These are phyloP conservation scores for Sminthurinus aureus DNA, from an alignment of 2,888 invertebrate genomes.

Conservation along the genomic window DNA sequence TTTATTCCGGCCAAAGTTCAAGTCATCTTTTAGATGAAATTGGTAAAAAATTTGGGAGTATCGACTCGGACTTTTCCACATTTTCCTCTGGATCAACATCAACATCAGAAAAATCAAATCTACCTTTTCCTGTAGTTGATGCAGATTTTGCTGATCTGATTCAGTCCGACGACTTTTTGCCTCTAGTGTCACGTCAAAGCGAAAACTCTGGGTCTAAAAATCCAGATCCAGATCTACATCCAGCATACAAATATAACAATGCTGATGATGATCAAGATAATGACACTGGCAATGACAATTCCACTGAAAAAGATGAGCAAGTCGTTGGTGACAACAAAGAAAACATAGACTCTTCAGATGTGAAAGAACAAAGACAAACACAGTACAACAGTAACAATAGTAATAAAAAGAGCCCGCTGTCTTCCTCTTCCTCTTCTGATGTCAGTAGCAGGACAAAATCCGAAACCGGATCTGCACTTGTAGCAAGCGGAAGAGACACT, in stretches of 20 bases:
- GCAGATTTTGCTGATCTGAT: slow-evolving; percentile 27
- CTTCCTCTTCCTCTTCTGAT: background rate
- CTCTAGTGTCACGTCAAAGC: background rate
- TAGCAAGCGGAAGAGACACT: too few relatives aligned
- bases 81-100: background rate
- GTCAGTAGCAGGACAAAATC: background rate
- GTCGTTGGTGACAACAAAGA: too few relatives aligned
- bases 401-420: too few relatives aligned
- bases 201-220: background rate
- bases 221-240: too few relatives aligned
- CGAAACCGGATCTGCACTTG: too few relatives aligned
- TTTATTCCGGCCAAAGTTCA: background rate
- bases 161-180: slow-evolving; percentile 22
- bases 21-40: slow-evolving; percentile 11
- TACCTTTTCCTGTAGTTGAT: background rate
- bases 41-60: slow-evolving; percentile 21
- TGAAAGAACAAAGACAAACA: too few relatives aligned
- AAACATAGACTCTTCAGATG: background rate
- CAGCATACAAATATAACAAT: too few relatives aligned
- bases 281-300: too few relatives aligned
- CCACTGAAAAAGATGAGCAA: too few relatives aligned
- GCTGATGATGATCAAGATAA: too few relatives aligned
- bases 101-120: background rate
- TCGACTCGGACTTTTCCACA: background rate
- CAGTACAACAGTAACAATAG: too few relatives aligned